Evolutionary conservation across 2,113 vertebrate genomes (phyloP).

Genomic region (Brachyhypopomus gauderio): DNA sequence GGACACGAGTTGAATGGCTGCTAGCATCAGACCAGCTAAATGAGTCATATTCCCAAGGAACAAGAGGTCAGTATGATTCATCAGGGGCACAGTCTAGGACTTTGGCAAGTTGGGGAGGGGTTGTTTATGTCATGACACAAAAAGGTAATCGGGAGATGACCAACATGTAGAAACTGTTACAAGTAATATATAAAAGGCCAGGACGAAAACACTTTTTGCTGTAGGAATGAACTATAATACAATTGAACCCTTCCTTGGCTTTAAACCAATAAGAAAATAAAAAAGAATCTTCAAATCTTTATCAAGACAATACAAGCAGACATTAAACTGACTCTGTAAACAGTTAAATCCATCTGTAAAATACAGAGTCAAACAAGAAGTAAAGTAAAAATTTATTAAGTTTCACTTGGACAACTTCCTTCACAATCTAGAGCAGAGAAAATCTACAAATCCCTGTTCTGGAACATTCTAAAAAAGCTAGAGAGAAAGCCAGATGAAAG

Average conservation of each 20-base stretch:
- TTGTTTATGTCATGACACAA: conserved; percentile 77
- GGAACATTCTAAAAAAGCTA: conserved; percentile 23
- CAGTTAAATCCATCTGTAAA: conserved; percentile 61
- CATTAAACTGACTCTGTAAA: conserved; percentile 63
- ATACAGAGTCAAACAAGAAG: conserved; percentile 64
- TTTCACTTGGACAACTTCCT: conserved; percentile 68
- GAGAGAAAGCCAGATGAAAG: conserved; percentile 24
- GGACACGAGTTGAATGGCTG: neutral
- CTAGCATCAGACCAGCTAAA: neutral
- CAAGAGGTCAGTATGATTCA: conserved; percentile 65
- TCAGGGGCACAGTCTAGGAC: conserved; percentile 72
- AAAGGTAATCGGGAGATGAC: conserved; percentile 78
- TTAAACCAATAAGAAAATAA: conserved; percentile 51
- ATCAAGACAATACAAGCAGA: conserved; percentile 51
- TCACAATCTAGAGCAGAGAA: conserved; percentile 60
- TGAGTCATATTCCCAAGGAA: conserved; percentile 49
- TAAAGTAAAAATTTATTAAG: conserved; percentile 68
- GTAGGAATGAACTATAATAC: conserved; percentile 77
- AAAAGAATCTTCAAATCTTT: conserved; percentile 40
- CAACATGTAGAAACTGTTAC: conserved; percentile 79
- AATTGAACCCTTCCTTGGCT: conserved; percentile 68
- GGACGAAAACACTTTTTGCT: conserved; percentile 67
- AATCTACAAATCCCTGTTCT: conserved; percentile 64
- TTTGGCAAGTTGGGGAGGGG: conserved; percentile 58
- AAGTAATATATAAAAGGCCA: conserved; percentile 81